Evolutionary conservation across 2,113 vertebrate species (phyloP), one percentile per base, ranked within the genome.

Genomic region (Rhinoderma darwinii): DNA sequence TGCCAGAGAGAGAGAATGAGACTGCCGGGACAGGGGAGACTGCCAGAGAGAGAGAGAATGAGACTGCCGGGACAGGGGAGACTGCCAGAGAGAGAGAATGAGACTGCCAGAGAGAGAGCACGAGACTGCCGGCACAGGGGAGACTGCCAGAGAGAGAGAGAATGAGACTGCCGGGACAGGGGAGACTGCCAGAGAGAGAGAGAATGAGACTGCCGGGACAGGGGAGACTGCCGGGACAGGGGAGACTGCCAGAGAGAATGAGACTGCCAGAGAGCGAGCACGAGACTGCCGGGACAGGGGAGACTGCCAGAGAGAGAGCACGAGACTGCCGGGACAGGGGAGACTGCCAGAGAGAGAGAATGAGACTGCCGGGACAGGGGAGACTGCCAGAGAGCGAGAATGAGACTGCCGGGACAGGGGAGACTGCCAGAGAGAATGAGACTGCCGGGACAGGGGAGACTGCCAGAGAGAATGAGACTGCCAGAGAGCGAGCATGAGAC

Each of bases 271-370:
- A n/a, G n/a, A n/a, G n/a, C n/a, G n/a, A n/a, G n/a, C 95, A 97
- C 0, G 97, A 98, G 91, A 99, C 97, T n/a, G 25, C 0, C 0
- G 98, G 98, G 30, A 35, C 27, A 68, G 30, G 3, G 27, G 59
- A 12, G n/a, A 59, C 54, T 50, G 47, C 6, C 11, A 50, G 7
- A 20, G 54, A 25, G 18, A 59, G 18, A 6, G 14, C 3, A 59
- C 22, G 54, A 59, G 54, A 59, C 54, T 25, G 54, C 17, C 2
- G 12, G 9, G 61, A 63, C 3, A 14, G 61, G 18, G 27, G 61
- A 14, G n/a, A 63, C 8, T 2, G 61, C 2, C 4, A 50, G 54
- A 56, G 27, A 63, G 27, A 11, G 61, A 9, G 25, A 0, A n/a
- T 27, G n/a, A 63, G 61, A 63, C 8, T 5, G 61, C 4, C 2